Evolutionary conservation across 2,797 vertebrate species (phyloP), one percentile per base, ranked within the genome.

Genomic region (Capromys pilorides): DNA sequence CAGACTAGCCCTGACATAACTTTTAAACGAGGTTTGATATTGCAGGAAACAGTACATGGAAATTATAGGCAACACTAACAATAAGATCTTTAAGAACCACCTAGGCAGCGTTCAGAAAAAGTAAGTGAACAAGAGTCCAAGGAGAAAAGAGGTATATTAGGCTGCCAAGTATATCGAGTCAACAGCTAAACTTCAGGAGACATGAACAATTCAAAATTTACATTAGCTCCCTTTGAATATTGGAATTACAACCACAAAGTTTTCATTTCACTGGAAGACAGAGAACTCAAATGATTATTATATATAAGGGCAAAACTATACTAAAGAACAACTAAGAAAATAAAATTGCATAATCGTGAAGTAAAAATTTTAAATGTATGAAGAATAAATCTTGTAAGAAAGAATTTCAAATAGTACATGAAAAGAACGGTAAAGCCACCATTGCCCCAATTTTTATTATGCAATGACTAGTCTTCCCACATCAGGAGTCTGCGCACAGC

Each of bases 391-490:
- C 80, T 75, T 67, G 0, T 59, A 64, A 91, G 28, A 90, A 88
- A 77, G 9, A 11, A 54, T 41, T 91, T 36, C 59, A 93, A 83
- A 88, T 84, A 95, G 54, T 39, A 86, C 18, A 78, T 71, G 31
- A 90, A 64, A 92, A 94, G 6, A 91, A 83, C 33, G 73, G 57
- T 64, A 85, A 73, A 57, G 80, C 41, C 91, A n/a, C 66, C 82
- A 95, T 78, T 83, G 88, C 49, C 45, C 36, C 54, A 66, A 66
- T 28, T 87, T 75, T 57, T 61, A 78, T 49, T 75, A 67, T 0
- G 90, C 36, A 96, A 51, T 41, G 4, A 64, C 14, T 41, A 45
- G 62, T 93, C 90, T 85, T 33, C 71, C 79, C 91, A 73, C 24
- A 81, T 61, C 45, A 80, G 78, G 77, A 69, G 71, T 33, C 31